These are phyloP conservation scores for Rhegmatorhina hoffmannsi DNA, from an alignment of 2,113 vertebrate species.

Conservation along the genomic window DNA sequence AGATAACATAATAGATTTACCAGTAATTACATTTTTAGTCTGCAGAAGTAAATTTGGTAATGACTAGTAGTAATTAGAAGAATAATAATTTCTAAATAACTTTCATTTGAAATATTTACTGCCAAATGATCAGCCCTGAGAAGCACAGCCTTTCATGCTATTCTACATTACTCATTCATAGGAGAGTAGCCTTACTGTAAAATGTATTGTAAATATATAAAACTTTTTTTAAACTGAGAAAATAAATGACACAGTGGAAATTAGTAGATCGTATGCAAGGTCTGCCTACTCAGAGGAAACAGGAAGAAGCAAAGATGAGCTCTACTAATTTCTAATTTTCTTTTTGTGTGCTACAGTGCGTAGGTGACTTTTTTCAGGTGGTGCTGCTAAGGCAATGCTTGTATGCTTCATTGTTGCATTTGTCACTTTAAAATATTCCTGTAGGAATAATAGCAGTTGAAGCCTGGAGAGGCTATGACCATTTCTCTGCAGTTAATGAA, in stretches of 20 bases:
- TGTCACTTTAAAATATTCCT: neutral
- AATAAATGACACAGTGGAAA: neutral
- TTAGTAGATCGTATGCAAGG: neutral
- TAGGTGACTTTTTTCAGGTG: neutral
- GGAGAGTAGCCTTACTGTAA: neutral
- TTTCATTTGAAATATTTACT: neutral
- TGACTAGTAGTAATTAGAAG: neutral
- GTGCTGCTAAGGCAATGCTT: neutral
- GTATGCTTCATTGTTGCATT: neutral
- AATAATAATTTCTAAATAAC: neutral
- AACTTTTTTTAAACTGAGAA: neutral
- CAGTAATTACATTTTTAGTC: neutral
- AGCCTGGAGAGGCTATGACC: neutral
- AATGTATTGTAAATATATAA: neutral
- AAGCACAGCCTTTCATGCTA: neutral
- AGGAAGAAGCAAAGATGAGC: neutral
- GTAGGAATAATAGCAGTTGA: neutral
- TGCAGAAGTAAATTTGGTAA: neutral
- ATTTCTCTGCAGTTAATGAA: neutral
- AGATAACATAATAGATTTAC: neutral
- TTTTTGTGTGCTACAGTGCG: neutral
- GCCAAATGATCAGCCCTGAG: neutral
- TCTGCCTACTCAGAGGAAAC: neutral
- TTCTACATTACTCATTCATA: neutral
- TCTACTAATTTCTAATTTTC: neutral